Percentiles rank a stretch among this genome's conserved stretches.
phyloP scores from a whole-genome alignment of 2,113 vertebrate species.

The Cacatua alba region DNA sequence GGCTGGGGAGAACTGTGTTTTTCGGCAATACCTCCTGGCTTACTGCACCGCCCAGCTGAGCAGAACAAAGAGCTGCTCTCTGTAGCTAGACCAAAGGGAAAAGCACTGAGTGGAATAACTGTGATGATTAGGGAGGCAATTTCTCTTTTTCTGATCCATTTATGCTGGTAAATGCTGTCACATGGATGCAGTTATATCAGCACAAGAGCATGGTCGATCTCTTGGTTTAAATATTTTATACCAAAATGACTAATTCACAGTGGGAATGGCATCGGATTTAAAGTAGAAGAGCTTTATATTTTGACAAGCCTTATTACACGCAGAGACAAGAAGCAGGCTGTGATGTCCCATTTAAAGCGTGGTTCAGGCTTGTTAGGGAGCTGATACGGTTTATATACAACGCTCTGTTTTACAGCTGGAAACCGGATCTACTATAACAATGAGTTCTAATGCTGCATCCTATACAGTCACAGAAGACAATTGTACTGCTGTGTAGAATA shows the following conservation, averaged over 20 bases:
- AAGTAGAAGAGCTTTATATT: not conserved
- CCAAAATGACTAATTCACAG: not conserved
- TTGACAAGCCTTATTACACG: not conserved
- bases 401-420: not conserved
- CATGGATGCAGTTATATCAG: not conserved
- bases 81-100: not conserved
- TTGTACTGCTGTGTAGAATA: not conserved
- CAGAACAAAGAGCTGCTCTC: not conserved
- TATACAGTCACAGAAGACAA: conserved; percentile 6
- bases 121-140: not conserved
- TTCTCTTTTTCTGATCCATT: not conserved
- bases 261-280: not conserved
- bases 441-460: not conserved
- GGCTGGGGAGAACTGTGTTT: not conserved
- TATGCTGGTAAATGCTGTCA: not conserved
- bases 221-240: conserved; percentile 15
- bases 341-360: not conserved
- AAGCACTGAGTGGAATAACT: not conserved
- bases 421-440: not conserved
- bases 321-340: not conserved
- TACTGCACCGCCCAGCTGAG: not conserved
- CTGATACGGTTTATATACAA: not conserved
- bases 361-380: not conserved
- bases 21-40: not conserved
- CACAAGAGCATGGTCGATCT: not conserved